A percentile compares a stretch with the other conserved stretches of the same genome.
Evolutionary conservation across 2,888 invertebrate genomes (phyloP).

Genomic region (Eupsilia transversa): DNA sequence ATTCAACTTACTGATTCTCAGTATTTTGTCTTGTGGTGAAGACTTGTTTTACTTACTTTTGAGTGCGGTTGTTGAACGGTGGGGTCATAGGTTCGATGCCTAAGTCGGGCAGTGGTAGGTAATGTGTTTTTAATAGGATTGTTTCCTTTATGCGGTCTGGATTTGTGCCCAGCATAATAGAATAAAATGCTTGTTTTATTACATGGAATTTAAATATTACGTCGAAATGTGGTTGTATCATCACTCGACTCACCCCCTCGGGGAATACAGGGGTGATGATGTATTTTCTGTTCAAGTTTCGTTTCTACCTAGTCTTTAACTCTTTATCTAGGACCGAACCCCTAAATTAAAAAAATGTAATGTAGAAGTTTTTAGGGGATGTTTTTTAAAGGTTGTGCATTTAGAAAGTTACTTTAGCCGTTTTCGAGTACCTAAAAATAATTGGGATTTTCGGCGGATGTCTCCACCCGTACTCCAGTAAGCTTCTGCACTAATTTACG

Average conservation of each 20-base stretch:
- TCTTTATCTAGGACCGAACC: accelerated
- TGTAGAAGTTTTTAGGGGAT: background rate
- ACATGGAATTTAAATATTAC: background rate
- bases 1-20: slow-evolving; percentile 26
- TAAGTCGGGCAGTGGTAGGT: background rate
- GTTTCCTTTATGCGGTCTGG: background rate
- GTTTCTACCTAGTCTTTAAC: background rate
- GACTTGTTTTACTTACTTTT: slow-evolving; percentile 21
- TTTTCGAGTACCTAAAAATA: background rate
- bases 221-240: background rate
- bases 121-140: background rate
- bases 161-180: background rate
- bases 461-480: slow-evolving; percentile 11
- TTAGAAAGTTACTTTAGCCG: background rate
- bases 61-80: background rate
- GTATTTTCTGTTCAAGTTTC: background rate
- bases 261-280: background rate
- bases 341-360: background rate
- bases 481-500: slow-evolving; percentile 53
- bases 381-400: too few species aligned
- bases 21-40: slow-evolving; percentile 19
- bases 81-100: background rate
- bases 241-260: too few species aligned
- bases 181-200: background rate
- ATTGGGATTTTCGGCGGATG: background rate